Conservation (phyloP, 2,888 invertebrate genomes). For the Hydrotaea cyrtoneurina region DNA sequence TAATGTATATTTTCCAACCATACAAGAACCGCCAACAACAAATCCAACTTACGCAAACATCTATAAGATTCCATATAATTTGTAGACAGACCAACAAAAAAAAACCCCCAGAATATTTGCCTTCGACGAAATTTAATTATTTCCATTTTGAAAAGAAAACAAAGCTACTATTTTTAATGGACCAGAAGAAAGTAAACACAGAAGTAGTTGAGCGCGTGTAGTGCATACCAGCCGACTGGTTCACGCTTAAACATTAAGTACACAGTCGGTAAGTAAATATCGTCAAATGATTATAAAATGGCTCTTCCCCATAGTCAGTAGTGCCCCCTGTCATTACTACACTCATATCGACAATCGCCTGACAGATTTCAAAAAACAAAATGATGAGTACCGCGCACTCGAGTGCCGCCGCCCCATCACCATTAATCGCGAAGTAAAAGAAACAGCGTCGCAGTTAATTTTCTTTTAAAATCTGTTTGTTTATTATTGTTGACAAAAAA, state of each 20-base stretch:
- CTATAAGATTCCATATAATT: background rate
- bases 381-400: background rate
- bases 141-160: background rate
- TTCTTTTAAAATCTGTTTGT: background rate
- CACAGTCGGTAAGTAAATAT: constrained; percentile 15
- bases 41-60: background rate
- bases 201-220: background rate
- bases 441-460: background rate
- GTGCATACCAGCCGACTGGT: background rate
- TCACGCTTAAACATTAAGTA: background rate
- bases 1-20: background rate
- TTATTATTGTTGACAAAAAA: constrained; percentile 10
- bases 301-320: background rate
- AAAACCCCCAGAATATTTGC: background rate
- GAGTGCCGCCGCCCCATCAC: background rate
- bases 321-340: background rate
- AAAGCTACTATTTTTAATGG: background rate
- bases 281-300: background rate
- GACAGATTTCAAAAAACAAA: background rate
- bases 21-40: background rate
- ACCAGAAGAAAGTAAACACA: background rate
- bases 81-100: background rate
- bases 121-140: background rate
- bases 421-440: background rate
- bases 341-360: background rate